Percentiles rank a stretch among this genome's conserved stretches.
phyloP scores from a whole-genome alignment of 2,888 invertebrate species.

The Lithophane socia region DNA sequence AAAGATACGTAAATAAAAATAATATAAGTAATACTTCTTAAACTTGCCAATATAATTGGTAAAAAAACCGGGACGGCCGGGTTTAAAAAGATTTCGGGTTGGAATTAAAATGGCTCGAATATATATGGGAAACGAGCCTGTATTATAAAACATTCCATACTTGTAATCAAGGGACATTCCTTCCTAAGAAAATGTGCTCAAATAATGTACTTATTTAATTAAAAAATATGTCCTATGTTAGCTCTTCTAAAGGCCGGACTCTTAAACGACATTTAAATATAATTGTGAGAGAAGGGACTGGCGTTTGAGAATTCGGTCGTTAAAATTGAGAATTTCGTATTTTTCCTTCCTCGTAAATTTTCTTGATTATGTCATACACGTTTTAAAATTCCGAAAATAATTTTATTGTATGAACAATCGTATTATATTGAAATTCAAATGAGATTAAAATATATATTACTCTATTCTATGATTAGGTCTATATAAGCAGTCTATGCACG shows the following conservation, averaged over 20 bases:
- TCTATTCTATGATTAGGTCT: constrained; percentile 9
- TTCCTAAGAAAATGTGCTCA: constrained; percentile 46
- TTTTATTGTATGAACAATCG: background rate
- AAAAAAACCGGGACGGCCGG: background rate
- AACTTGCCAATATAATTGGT: constrained; percentile 55
- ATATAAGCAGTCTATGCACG: constrained; percentile 5
- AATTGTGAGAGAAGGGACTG: too few relatives aligned
- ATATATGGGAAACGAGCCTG: background rate
- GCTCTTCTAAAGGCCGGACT: background rate
- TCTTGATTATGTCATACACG: background rate
- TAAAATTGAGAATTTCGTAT: background rate
- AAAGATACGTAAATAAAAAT: constrained; percentile 31
- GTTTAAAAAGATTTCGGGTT: constrained; percentile 11
- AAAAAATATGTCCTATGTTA: background rate
- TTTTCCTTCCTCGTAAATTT: background rate
- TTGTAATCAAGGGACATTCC: constrained; percentile 26
- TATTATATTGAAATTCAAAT: constrained; percentile 36
- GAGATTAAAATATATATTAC: constrained; percentile 42
- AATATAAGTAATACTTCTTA: background rate
- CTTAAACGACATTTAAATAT: background rate
- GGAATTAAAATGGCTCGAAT: constrained; percentile 26
- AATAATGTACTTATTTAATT: constrained; percentile 53
- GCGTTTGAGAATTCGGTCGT: constrained; percentile 10
- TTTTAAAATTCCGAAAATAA: background rate
- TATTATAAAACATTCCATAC: constrained; percentile 39